Conservation (phyloP, 2,888 invertebrate species). For the Azorinus chamasolen region DNA sequence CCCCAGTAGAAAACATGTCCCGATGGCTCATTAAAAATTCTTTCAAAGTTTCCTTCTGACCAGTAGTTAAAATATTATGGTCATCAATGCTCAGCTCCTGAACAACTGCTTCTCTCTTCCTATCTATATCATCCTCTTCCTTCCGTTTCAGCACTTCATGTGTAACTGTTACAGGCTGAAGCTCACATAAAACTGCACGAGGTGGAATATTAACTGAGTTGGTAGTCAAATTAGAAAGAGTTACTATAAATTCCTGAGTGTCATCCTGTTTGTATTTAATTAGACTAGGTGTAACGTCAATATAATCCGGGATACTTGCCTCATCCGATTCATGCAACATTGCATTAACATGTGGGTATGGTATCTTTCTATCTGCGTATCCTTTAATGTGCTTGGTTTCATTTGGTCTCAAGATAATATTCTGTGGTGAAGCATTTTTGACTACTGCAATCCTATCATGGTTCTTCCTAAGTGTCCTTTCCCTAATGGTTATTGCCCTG, state of each 20-base stretch:
- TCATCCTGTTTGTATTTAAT: slow-evolving; percentile 3
- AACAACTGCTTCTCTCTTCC: not conserved
- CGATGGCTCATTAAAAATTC: not conserved
- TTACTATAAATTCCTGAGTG: slow-evolving; percentile 3
- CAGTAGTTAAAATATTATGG: not conserved
- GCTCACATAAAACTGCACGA: slow-evolving; percentile 6
- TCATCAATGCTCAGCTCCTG: slow-evolving; percentile 1
- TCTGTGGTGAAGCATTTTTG: not conserved
- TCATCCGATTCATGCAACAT: slow-evolving; percentile 19
- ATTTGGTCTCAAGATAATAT: slow-evolving; percentile 24
- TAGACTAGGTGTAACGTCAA: slow-evolving; percentile 27
- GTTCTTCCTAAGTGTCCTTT: not conserved
- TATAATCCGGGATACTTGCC: not conserved
- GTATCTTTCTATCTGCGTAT: slow-evolving; percentile 3
- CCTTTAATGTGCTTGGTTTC: slow-evolving; percentile 15
- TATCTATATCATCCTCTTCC: not conserved
- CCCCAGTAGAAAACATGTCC: slow-evolving; percentile 26
- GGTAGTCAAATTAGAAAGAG: slow-evolving; percentile 27
- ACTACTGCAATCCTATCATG: not conserved
- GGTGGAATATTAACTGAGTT: slow-evolving; percentile 16
- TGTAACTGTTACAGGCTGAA: slow-evolving; percentile 13
- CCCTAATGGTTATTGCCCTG: not conserved
- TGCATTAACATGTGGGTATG: slow-evolving; percentile 4
- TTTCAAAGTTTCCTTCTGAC: not conserved
- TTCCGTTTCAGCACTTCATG: not conserved